Evolutionary conservation across 1,140 invertebrate species (phyloP), one percentile per base, ranked within the genome.

Genomic region (Asbolus verrucosus): DNA sequence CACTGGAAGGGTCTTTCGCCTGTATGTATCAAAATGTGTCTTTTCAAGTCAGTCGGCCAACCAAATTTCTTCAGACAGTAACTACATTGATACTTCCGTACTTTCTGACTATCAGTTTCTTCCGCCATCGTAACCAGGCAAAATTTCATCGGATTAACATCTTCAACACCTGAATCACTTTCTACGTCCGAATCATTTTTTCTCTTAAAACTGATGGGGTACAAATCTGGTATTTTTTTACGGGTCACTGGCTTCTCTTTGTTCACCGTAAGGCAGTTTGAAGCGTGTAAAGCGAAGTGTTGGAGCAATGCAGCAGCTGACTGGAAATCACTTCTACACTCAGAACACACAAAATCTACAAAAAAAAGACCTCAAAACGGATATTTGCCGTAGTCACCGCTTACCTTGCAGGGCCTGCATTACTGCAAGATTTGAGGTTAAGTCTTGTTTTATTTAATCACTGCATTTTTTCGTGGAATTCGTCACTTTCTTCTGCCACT

Each of bases 1-100:
- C 69, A 71, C 31, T 46, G 33, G 36, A 71, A 71, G 9, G 69
- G 69, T 3, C 62, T 30, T 16, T 70, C 62, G 11, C 62, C 62
- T 18, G 65, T 72, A 33, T 72, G 70, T 38, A 63, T 68, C 31
- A 72, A 63, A 41, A 65, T 59, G 27, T 72, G 70, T 39, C 67
- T 9, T 63, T 73, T 70, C n/a, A 73, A 33, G 61, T 70, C 67
- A 15, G 68, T 70, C 6, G 67, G 30, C 63, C 63, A 67, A 4
- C 50, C 63, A 38, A 73, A 73, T 21, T 33, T 62, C 16, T 67
- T 67, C n/a, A n/a, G 14, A 39, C 71, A 73, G 62, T 62, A 67
- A 6, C 24, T 36, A 24, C 71, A 70, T 14, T 67, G 36, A 30
- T 66, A 66, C 24, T 73, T 70, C 31, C 36, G 43, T 1, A n/a